A percentile compares a stretch with the other conserved stretches of the same genome.
Conservation (phyloP, 2,888 invertebrate species). For the Camponotus fellah region DNA sequence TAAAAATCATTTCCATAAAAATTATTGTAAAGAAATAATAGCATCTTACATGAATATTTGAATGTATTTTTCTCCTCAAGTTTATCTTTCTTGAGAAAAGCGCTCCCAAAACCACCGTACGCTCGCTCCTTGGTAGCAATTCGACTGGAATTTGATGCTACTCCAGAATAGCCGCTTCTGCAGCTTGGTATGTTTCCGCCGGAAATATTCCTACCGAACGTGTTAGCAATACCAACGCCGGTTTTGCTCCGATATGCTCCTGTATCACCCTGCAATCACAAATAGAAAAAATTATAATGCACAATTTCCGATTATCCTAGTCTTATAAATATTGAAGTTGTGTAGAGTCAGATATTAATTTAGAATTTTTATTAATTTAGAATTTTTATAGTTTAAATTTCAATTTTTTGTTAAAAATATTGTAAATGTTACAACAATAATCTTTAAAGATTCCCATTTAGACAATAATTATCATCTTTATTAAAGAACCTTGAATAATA, state of each 20-base stretch:
- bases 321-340: neutral
- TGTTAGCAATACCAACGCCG: slow-evolving; percentile 71
- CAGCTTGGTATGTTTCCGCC: slow-evolving; percentile 80
- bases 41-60: slow-evolving; percentile 81
- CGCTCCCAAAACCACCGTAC: slow-evolving; percentile 73
- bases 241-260: slow-evolving; percentile 79
- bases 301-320: neutral
- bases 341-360: neutral
- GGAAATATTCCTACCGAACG: slow-evolving; percentile 77
- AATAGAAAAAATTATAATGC: slow-evolving; percentile 38
- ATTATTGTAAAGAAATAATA: neutral
- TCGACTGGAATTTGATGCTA: slow-evolving; percentile 75
- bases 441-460: neutral
- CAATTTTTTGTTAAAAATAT: neutral
- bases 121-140: slow-evolving; percentile 78
- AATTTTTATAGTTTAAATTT: neutral
- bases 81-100: slow-evolving; percentile 80
- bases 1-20: neutral
- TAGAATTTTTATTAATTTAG: neutral
- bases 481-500: neutral
- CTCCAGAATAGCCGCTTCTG: slow-evolving; percentile 78
- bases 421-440: neutral
- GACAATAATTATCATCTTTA: neutral
- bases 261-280: slow-evolving; percentile 78
- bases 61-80: slow-evolving; percentile 79